Evolutionary conservation across 1,140 invertebrate species (phyloP).

Genomic region (Kradibia gibbosae): DNA sequence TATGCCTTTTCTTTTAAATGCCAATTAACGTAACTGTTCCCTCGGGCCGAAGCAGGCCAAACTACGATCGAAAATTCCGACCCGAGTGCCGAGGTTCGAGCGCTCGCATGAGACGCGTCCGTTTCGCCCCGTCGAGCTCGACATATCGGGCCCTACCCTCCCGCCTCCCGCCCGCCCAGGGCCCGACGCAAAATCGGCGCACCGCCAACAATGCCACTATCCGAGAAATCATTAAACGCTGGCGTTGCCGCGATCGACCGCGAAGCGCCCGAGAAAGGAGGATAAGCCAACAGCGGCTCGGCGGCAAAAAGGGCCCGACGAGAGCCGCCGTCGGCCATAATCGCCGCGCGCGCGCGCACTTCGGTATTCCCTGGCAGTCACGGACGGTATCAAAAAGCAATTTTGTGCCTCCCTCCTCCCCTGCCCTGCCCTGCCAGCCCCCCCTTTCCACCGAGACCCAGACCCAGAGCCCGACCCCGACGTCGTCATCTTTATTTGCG

Average conservation of each 20-base stretch:
- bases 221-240: conserved; percentile 44
- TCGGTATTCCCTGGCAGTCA: conserved; percentile 34
- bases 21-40: background rate
- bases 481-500: background rate
- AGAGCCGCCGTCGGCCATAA: conserved; percentile 26
- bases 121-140: too few relatives aligned
- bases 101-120: too few relatives aligned
- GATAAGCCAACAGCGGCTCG: background rate
- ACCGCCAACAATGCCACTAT: too few relatives aligned
- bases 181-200: background rate
- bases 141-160: too few relatives aligned
- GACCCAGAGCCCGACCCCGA: background rate
- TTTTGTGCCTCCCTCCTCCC: background rate
- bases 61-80: background rate
- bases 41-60: background rate
- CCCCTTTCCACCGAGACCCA: background rate
- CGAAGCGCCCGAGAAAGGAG: background rate
- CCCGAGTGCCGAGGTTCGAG: background rate
- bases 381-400: conserved; percentile 37
- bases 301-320: conserved; percentile 1
- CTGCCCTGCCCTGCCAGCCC: background rate
- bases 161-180: too few relatives aligned
- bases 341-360: conserved; percentile 5
- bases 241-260: too few relatives aligned
- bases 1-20: background rate